These are phyloP conservation scores for Aramus guarauna DNA, from an alignment of 2,113 vertebrate genomes.

Conservation along the genomic window DNA sequence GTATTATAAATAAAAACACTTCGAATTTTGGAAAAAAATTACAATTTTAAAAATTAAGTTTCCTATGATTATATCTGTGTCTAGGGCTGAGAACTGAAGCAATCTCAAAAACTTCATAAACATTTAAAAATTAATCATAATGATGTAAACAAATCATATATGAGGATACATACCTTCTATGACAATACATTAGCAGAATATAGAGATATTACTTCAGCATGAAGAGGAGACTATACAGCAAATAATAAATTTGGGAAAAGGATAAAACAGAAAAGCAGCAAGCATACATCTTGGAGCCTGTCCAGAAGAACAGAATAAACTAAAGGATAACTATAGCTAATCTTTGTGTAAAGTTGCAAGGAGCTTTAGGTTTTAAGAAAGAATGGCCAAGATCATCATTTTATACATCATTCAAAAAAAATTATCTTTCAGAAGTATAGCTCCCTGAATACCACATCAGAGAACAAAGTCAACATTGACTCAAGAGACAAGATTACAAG, in stretches of 20 bases:
- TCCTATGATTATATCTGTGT: background rate
- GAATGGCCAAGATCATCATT: background rate
- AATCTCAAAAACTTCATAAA: background rate
- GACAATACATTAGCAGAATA: background rate
- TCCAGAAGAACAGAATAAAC: background rate
- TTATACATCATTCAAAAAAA: background rate
- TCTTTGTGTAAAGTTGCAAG: background rate
- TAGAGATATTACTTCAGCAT: background rate
- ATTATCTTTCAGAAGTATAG: background rate
- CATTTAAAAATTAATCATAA: background rate
- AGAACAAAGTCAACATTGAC: background rate
- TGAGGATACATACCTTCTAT: background rate
- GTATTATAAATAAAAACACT: background rate
- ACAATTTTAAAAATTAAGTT: background rate
- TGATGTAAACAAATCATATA: background rate
- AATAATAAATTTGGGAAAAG: background rate
- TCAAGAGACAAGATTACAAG: background rate
- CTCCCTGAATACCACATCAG: background rate
- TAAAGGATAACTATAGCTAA: background rate
- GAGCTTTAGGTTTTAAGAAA: background rate
- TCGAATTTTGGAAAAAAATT: background rate
- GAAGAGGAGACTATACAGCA: background rate
- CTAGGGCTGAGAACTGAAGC: background rate
- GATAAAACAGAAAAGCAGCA: background rate
- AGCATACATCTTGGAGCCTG: background rate